phyloP scores from a whole-genome alignment of 1,140 invertebrate genomes.

The Adelges cooleyi region DNA sequence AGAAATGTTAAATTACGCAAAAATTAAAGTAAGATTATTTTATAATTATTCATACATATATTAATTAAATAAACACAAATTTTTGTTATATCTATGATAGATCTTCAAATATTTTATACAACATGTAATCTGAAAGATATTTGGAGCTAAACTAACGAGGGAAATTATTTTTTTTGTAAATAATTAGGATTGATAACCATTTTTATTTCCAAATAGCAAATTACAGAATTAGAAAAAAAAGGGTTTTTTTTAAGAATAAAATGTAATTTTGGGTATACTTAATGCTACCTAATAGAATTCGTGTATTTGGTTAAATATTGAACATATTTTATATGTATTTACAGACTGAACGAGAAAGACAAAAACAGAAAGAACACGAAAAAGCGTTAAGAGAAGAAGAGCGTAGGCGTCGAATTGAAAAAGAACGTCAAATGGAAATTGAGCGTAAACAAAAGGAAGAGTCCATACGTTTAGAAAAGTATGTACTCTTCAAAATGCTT shows the following conservation, averaged over 20 bases:
- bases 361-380: slow-evolving; percentile 62
- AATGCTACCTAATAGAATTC: not conserved
- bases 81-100: no score
- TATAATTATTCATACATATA: no score
- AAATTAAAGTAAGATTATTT: slow-evolving; percentile 9
- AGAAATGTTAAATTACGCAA: slow-evolving; percentile 1
- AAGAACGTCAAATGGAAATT: slow-evolving; percentile 58
- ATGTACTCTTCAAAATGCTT: not conserved
- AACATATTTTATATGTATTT: not conserved
- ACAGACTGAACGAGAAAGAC: slow-evolving; percentile 62
- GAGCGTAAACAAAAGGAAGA: slow-evolving; percentile 68
- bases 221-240: no score
- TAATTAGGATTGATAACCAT: not conserved
- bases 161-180: not conserved
- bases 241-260: no score
- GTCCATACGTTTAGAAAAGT: slow-evolving; percentile 56
- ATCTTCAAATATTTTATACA: no score
- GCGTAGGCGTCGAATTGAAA: slow-evolving; percentile 56
- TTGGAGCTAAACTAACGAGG: not conserved
- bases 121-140: not conserved
- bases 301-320: not conserved
- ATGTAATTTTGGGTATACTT: no score
- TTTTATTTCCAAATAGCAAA: not conserved
- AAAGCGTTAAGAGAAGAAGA: slow-evolving; percentile 60
- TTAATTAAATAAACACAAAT: not conserved